Base-by-base conservation (phyloP, 1,140 invertebrate species). In the Papilio aristodemus region DNA sequence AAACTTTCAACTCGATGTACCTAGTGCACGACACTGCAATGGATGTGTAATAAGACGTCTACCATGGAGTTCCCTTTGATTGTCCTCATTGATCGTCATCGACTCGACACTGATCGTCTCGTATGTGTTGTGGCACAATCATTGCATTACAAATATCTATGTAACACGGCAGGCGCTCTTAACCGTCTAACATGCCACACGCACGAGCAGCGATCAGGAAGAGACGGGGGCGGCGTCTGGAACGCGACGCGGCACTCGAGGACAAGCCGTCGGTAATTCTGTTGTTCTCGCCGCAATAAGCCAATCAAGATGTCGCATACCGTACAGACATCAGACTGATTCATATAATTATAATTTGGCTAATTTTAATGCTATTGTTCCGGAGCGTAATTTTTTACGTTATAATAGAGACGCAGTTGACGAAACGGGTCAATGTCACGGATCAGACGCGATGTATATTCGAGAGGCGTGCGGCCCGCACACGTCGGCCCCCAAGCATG, bases 391-490 rank as follows among this genome's bases (percentile, higher is more conserved):
- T 3, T 22, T 10, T 22, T 19, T 25, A 54, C 17, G 22, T 54
- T 54, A 14, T 22, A 54, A 54, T 54, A 6, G 11, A 54, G 46
- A 54, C 19, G 46, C 19, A 22, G 17, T 19, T 19, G 11, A 22
- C 46, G 19, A 54, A 54, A 54, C 46, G 5, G 46, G 46, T 54
- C 46, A 54, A 22, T 54, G 46, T 54, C 46, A 22, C 10, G 46
- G 8, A 17, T 17, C 19, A 19, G 17, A 11, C 46, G 11, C 22
- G 46, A 19, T 22, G 22, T 54, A 19, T 22, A 54, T 17, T 25
- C 9, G 5, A 10, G 46, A 9, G 46, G 2, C 17, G 46, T 19
- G 19, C 19, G 22, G 9, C 11, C 19, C 9, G 17, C 46, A 54
- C 46, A 22, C 19, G 17, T 17, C 46, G 4, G 10, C 1, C 19